These are phyloP conservation scores for Pelobates fuscus DNA, from an alignment of 2,113 vertebrate genomes.

Conservation along the genomic window DNA sequence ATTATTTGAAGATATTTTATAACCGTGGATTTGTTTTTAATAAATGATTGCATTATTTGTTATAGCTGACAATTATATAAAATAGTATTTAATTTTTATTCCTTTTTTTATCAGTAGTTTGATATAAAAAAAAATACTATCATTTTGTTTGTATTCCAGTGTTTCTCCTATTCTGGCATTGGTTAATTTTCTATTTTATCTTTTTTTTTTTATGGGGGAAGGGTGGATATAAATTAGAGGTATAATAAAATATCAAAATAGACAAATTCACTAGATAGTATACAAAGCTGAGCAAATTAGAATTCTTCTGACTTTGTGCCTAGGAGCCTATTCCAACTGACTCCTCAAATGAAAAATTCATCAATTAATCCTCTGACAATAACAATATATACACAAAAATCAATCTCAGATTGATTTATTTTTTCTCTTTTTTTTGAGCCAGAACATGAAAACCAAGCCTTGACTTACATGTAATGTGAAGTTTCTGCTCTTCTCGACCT, in stretches of 20 bases:
- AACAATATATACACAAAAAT: slow-evolving; percentile 81
- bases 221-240: too few relatives aligned
- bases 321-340: slow-evolving; percentile 69
- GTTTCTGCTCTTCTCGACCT: slow-evolving; percentile 76
- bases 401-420: slow-evolving; percentile 75
- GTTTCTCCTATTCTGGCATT: too few relatives aligned
- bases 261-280: slow-evolving; percentile 62
- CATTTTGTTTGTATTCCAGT: too few relatives aligned
- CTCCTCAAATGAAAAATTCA: slow-evolving; percentile 89
- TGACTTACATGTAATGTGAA: slow-evolving; percentile 71
- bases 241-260: slow-evolving; percentile 55
- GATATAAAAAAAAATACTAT: too few relatives aligned
- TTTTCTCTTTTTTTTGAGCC: slow-evolving; percentile 60
- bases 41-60: too few relatives aligned
- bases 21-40: too few relatives aligned
- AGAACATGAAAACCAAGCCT: slow-evolving; percentile 71
- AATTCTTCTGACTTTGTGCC: slow-evolving; percentile 75
- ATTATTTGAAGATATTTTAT: too few relatives aligned
- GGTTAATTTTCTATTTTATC: too few relatives aligned
- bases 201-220: too few relatives aligned
- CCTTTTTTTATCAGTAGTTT: too few relatives aligned
- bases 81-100: too few relatives aligned
- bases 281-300: slow-evolving; percentile 70
- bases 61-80: too few relatives aligned
- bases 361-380: slow-evolving; percentile 88